These are phyloP conservation scores for Bombycilla garrulus DNA, from an alignment of 2,113 vertebrate species.

Conservation along the genomic window DNA sequence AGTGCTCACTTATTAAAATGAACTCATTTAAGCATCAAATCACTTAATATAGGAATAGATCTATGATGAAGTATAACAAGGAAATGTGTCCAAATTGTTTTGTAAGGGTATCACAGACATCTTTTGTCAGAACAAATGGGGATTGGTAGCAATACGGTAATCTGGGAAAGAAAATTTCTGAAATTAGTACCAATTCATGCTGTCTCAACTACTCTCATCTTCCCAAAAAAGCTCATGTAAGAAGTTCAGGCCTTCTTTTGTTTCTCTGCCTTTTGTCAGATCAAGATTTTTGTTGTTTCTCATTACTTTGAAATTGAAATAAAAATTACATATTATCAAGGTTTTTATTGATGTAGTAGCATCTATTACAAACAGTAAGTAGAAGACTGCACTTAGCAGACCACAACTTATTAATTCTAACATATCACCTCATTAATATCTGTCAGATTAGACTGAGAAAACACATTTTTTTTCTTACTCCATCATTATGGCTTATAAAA, in stretches of 20 bases:
- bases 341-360: background rate
- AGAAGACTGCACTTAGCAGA: background rate
- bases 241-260: background rate
- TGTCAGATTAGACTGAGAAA: background rate
- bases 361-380: background rate
- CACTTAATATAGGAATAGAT: background rate
- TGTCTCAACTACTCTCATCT: background rate
- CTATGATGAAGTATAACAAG: background rate
- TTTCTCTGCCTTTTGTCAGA: background rate
- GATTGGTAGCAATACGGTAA: background rate
- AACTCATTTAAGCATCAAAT: background rate
- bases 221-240: background rate
- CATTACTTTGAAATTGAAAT: background rate
- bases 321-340: background rate
- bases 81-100: background rate
- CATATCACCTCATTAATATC: background rate
- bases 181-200: background rate
- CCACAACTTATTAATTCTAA: background rate
- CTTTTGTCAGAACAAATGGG: background rate
- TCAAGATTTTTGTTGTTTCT: background rate
- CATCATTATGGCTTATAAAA: background rate
- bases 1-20: background rate
- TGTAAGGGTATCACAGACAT: background rate
- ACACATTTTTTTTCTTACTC: background rate
- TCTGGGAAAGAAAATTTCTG: background rate